Evolutionary conservation across 1,140 invertebrate species (phyloP), one percentile per base, ranked within the genome.

Genomic region (Halictus rubicundus): DNA sequence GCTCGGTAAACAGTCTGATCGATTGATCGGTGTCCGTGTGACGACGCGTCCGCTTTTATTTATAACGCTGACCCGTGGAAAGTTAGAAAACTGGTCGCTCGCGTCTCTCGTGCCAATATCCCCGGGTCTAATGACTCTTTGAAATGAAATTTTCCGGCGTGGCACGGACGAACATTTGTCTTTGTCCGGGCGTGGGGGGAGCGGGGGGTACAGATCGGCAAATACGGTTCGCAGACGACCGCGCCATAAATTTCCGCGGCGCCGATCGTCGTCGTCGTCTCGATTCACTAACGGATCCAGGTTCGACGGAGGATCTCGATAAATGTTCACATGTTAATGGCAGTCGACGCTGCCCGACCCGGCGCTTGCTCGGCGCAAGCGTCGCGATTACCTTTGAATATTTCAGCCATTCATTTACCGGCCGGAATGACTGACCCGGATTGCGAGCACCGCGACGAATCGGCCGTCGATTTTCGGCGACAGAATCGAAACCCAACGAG

Each of bases 331-430:
- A 52, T 71, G 76, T 78, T 78, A 78, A 78, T 71, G 68, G 60
- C 42, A 57, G 54, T 5, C 54, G 54, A 9, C 59, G 60, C 57
- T 59, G 68, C 8, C 49, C 2, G 49, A 16, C 49, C 5, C 49
- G 19, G 14, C 49, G 16, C 0, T 14, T 52, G 19, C 16, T 52
- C 42, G 37, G 54, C 42, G 46, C 46, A 63, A 49, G 59, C 61
- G 69, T 73, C 21, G 27, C 69, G 70, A 79, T 79, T 73, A 72
- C 49, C 46, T 79, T 66, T 79, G 69, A 79, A 79, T 79, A 79
- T 79, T 79, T 79, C 70, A 79, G 52, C 77, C 70, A 32, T 71
- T 79, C 49, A 42, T 71, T 79, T 65, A 52, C 46, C 46, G 14
- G 32, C 14, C 69, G 60, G 19, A 65, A 64, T 59, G 68, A 65